Evolutionary conservation across 2,797 vertebrate genomes (phyloP), one percentile per base, ranked within the genome.

Genomic region (Vultur gryphus): DNA sequence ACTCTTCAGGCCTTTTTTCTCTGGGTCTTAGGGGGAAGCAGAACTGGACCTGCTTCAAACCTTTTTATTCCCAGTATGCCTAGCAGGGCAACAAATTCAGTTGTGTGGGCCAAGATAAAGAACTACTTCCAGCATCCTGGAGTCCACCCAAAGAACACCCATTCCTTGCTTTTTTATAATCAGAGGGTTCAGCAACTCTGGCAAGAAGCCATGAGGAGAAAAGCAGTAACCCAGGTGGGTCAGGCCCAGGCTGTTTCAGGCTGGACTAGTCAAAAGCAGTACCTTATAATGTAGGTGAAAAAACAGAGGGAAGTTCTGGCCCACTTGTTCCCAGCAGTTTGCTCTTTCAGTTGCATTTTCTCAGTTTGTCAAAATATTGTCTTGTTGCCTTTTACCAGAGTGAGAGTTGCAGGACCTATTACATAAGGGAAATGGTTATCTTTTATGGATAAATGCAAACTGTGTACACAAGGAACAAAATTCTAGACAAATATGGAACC

Each of bases 91-190:
- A n/a, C 62, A 76, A 62, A 35, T 91, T 80, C 71, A 83, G 39
- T 31, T 61, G 43, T 21, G 46, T 72, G 77, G 73, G 81, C 90
- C 88, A 90, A 94, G 78, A 90, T 69, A 94, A 94, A 94, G 90
- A 92, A 73, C 48, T n/a, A 19, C 37, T 89, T 93, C 78, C 87
- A 96, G 44, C n/a, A 31, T 43, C 2, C 20, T 65, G 73, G 80
- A 77, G 44, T 57, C 78, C 57, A 64, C 84, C 84, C 87, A 94
- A 54, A 93, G 73, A 91, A 90, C 81, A 77, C 48, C 87, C 84
- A 31, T 77, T 85, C 61, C 79, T 89, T 95, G 75, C 41, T 59
- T 78, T 78, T 92, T 52, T 59, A 29, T 81, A 67, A 91, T 83
- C 78, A 93, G 49, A 87, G 84, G n/a, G 59, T 89, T 96, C 75